phyloP scores from a whole-genome alignment of 2,888 invertebrate species.

The Oscheius sp. region DNA sequence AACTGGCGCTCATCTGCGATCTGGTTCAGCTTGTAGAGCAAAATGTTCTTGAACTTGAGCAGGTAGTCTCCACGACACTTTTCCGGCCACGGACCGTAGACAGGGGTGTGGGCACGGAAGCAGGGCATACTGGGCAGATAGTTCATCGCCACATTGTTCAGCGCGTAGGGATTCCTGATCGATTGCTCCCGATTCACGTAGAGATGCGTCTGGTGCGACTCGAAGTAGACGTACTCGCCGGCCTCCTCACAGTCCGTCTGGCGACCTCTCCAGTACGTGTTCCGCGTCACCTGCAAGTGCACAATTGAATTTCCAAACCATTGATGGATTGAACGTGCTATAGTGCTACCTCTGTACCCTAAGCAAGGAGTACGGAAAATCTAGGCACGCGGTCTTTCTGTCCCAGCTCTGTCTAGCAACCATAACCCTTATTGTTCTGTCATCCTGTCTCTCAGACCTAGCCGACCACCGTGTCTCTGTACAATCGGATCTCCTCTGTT shows the following conservation, averaged over 20 bases:
- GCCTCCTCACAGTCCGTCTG: background rate
- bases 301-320: too few species aligned
- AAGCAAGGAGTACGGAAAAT: too few species aligned
- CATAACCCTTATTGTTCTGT: too few species aligned
- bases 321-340: too few species aligned
- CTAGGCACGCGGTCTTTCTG: too few species aligned
- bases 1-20: background rate
- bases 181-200: conserved; percentile 7
- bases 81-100: conserved; percentile 9
- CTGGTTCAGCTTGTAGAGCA: conserved; percentile 1
- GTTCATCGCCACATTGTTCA: conserved; percentile 4
- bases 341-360: too few species aligned
- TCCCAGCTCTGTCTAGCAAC: too few species aligned
- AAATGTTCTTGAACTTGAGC: background rate
- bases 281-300: background rate
- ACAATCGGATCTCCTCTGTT: too few species aligned
- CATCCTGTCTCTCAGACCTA: too few species aligned
- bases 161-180: background rate
- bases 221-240: conserved; percentile 13
- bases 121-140: conserved; percentile 10
- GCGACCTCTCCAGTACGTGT: conserved; percentile 6
- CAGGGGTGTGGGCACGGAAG: conserved; percentile 18
- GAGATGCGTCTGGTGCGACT: conserved; percentile 12
- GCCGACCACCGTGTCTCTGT: too few species aligned
- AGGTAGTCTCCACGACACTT: conserved; percentile 20